phyloP scores from a whole-genome alignment of 2,797 vertebrate genomes.

The Melanotaenia parkinsoni region DNA sequence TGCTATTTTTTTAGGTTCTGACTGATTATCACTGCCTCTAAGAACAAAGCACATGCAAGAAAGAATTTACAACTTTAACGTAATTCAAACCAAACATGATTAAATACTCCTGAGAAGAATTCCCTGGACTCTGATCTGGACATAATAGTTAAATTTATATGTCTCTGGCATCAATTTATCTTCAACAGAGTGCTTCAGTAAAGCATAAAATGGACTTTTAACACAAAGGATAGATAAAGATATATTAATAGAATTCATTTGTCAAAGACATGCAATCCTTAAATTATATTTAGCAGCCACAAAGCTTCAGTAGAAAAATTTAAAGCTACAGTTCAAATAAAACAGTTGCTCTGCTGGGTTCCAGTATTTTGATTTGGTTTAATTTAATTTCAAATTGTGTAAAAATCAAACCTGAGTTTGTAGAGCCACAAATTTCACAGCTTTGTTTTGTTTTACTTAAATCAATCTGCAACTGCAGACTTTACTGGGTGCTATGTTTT shows the following conservation, averaged over 20 bases:
- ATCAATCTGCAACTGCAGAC: neutral
- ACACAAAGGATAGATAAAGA: conserved; percentile 46
- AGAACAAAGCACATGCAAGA: neutral
- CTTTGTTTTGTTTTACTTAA: conserved; percentile 22
- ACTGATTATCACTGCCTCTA: neutral
- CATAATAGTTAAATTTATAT: conserved; percentile 4
- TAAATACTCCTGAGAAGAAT: neutral
- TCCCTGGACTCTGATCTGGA: conserved; percentile 1
- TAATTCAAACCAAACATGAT: neutral
- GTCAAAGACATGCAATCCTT: conserved; percentile 19
- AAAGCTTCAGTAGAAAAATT: neutral
- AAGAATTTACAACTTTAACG: conserved; percentile 8
- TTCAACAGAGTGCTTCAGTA: conserved; percentile 26
- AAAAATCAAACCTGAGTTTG: conserved; percentile 4
- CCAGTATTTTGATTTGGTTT: conserved; percentile 8
- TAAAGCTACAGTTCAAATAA: conserved; percentile 6
- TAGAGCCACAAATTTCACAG: conserved; percentile 24
- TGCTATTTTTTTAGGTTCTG: neutral
- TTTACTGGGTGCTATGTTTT: conserved; percentile 16
- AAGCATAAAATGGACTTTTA: conserved; percentile 27
- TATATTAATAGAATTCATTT: conserved; percentile 44
- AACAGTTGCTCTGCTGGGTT: conserved; percentile 8
- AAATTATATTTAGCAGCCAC: conserved; percentile 23
- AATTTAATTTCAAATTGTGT: neutral
- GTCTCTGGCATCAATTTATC: conserved; percentile 27